phyloP scores from a whole-genome alignment of 2,113 vertebrate species.

The Vicugna pacos region DNA sequence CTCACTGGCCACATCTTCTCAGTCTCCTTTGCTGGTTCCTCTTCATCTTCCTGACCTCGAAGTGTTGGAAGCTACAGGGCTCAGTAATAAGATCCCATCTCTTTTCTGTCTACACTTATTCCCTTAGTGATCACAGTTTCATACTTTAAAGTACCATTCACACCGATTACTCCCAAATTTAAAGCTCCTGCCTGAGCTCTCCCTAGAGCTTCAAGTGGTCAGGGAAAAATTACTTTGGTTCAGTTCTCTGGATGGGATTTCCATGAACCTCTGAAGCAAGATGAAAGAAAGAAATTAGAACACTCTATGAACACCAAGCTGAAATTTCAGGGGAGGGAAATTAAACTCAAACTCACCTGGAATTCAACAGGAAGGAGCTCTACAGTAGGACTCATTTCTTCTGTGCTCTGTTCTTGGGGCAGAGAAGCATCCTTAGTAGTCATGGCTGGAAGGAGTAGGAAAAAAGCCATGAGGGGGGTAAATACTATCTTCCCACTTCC shows the following conservation, averaged over 20 bases:
- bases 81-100: not conserved
- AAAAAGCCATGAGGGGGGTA: not conserved
- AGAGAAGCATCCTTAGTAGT: not conserved
- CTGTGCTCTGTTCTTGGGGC: not conserved
- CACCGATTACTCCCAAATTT: not conserved
- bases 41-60: not conserved
- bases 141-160: not conserved
- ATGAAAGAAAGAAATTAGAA: not conserved
- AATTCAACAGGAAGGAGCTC: constrained; percentile 55
- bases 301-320: not conserved
- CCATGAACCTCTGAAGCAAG: not conserved
- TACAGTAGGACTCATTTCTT: constrained; percentile 24
- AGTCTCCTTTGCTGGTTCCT: not conserved
- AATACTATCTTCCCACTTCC: not conserved
- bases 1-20: not conserved
- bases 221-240: not conserved
- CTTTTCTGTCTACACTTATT: not conserved
- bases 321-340: not conserved
- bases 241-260: not conserved
- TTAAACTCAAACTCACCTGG: constrained; percentile 14
- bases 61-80: not conserved
- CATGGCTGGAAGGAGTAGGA: not conserved
- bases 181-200: not conserved
- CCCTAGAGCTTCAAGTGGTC: not conserved
- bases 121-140: not conserved